These are phyloP conservation scores for Falco concolor DNA, from an alignment of 2,797 vertebrate species.

Conservation along the genomic window DNA sequence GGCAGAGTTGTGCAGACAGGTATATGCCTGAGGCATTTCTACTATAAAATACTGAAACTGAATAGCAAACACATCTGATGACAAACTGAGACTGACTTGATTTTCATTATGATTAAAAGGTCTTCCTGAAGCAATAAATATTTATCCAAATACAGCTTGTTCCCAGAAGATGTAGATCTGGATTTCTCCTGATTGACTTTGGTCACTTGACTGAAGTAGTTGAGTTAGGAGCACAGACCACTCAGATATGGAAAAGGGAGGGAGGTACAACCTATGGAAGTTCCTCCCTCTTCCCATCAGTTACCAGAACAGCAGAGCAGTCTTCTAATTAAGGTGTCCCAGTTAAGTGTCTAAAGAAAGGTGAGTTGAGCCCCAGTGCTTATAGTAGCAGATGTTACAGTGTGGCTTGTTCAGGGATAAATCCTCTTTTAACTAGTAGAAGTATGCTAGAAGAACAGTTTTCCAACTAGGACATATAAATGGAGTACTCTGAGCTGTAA, in stretches of 20 bases:
- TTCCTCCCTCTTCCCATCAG: background rate
- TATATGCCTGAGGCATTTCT: background rate
- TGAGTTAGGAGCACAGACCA: background rate
- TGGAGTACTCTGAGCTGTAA: background rate
- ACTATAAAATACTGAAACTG: background rate
- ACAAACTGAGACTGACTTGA: background rate
- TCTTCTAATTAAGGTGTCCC: background rate
- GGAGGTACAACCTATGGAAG: background rate
- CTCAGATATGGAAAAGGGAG: background rate
- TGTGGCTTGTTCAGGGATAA: background rate
- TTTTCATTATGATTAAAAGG: conserved; percentile 3
- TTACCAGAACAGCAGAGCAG: background rate
- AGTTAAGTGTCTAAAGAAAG: background rate
- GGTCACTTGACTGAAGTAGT: background rate
- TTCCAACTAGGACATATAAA: conserved; percentile 23
- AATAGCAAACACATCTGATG: background rate
- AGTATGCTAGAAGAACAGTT: background rate
- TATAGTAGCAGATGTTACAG: background rate
- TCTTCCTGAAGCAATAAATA: background rate
- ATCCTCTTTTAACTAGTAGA: background rate
- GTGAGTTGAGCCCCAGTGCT: background rate
- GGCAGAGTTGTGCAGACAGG: background rate
- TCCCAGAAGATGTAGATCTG: background rate
- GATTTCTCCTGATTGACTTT: background rate
- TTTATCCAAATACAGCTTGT: background rate